Base-by-base conservation (phyloP, 2,888 invertebrate species). In the Drosophila paracracens region DNA sequence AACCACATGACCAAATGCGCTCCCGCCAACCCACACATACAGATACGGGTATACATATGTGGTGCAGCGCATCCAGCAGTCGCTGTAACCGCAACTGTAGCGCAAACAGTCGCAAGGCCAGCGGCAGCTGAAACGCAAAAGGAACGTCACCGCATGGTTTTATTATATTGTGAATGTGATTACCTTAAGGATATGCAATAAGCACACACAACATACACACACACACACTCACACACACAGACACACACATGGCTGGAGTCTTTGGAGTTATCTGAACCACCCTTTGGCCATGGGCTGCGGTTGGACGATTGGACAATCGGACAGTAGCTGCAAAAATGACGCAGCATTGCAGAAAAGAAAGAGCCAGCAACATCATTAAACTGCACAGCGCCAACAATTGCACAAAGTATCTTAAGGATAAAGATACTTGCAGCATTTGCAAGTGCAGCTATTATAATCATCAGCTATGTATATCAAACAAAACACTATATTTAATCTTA, bases 111-210 rank as follows among this genome's bases (percentile, higher is more conserved):
- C 67, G 52, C 69, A 57, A 74, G 84, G 71, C 87, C 79, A 72
- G 75, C 77, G 77, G 85, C 88, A 69, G 90, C 68, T 74, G 79
- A 63, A 83, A 81, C 79, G 87, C 84, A 87, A 79, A 83, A 76
- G 84, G 65, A 79, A 86, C 81, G 81, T 81, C 85, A 88, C 92
- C 91, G 90, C 92, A 91, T 88, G 91, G 84, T 92, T 92, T 91
- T 91, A 91, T 92, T 91, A 91, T 89, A 87, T 82, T 89, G 86
- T 86, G 91, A 89, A 88, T 88, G 91, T 88, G 88, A 88, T 89
- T 88, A 91, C 88, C 91, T 89, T 89, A 88, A 88, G 90, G 90
- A 90, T 89, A 89, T 84, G 86, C 85, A 89, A 87, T 88, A 87
- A 90, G 82, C 72, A 79, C 87, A 88, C 82, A 73, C 73, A 74